Percentiles rank a stretch among this genome's conserved stretches.
phyloP scores from a whole-genome alignment of 1,140 invertebrate genomes.

The Gonatopus flavifemur region DNA sequence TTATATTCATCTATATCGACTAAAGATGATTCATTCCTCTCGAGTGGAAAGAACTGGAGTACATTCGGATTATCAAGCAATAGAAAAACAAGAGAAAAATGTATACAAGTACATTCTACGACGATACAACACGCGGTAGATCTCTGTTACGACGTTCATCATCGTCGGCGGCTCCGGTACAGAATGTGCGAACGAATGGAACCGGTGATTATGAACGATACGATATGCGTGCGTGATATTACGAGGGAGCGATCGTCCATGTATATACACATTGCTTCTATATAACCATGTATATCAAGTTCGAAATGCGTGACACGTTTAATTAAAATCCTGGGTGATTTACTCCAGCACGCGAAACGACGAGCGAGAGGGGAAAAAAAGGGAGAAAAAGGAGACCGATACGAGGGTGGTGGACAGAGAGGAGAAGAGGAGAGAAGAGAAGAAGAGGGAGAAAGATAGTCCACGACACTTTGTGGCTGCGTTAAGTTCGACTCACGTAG shows the following conservation, averaged over 20 bases:
- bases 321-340: constrained; percentile 54
- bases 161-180: constrained; percentile 14
- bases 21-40: no score
- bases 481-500: constrained; percentile 44
- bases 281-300: constrained; percentile 42
- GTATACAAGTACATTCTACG: no score
- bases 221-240: constrained; percentile 49
- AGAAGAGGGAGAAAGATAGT: constrained; percentile 14
- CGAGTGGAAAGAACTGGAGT: no score
- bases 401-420: neutral
- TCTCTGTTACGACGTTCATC: constrained; percentile 26
- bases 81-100: no score
- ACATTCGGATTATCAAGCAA: no score
- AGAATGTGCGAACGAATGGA: constrained; percentile 4
- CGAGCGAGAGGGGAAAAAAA: neutral
- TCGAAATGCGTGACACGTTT: constrained; percentile 52
- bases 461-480: constrained; percentile 37
- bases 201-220: constrained; percentile 48
- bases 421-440: constrained; percentile 5
- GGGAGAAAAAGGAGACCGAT: neutral
- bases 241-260: constrained; percentile 30
- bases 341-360: constrained; percentile 31
- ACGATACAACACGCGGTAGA: no score
- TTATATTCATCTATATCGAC: no score
- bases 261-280: constrained; percentile 15